phyloP scores from a whole-genome alignment of 2,113 vertebrate genomes.

The Siniperca chuatsi region DNA sequence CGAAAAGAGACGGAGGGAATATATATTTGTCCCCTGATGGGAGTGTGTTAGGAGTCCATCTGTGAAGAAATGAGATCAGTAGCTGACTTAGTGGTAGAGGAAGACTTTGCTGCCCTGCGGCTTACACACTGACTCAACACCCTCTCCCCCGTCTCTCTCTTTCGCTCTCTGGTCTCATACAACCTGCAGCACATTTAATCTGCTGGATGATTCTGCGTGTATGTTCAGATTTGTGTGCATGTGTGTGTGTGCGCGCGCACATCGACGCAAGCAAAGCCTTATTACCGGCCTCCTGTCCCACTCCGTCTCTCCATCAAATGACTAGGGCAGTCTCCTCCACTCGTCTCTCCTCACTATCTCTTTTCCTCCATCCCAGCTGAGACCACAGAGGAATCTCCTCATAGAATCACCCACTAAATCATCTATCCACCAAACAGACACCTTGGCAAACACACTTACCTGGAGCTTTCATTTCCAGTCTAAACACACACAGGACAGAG shows the following conservation, averaged over 20 bases:
- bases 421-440: slow-evolving; percentile 61
- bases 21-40: slow-evolving; percentile 75
- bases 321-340: slow-evolving; percentile 42
- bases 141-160: slow-evolving; percentile 32
- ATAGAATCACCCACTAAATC: slow-evolving; percentile 74
- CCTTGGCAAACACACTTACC: slow-evolving; percentile 66
- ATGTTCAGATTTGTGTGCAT: slow-evolving; percentile 16
- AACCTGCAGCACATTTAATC: slow-evolving; percentile 75
- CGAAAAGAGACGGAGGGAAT: slow-evolving; percentile 66
- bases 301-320: slow-evolving; percentile 72
- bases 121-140: slow-evolving; percentile 71
- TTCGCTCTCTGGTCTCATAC: slow-evolving; percentile 59
- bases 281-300: slow-evolving; percentile 58
- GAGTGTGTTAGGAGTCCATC: slow-evolving; percentile 80
- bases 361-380: slow-evolving; percentile 58
- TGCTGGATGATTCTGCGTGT: slow-evolving; percentile 45
- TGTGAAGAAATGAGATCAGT: slow-evolving; percentile 80
- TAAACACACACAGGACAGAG: slow-evolving; percentile 37
- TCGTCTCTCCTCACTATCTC: slow-evolving; percentile 54
- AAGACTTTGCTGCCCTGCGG: slow-evolving; percentile 79
- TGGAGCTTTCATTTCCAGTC: slow-evolving; percentile 66
- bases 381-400: slow-evolving; percentile 70
- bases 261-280: slow-evolving; percentile 42
- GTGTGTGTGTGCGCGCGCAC: background rate
- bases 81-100: slow-evolving; percentile 73